These are phyloP conservation scores for Heliconius melpomene DNA, from an alignment of 1,140 invertebrate genomes.

Conservation along the genomic window DNA sequence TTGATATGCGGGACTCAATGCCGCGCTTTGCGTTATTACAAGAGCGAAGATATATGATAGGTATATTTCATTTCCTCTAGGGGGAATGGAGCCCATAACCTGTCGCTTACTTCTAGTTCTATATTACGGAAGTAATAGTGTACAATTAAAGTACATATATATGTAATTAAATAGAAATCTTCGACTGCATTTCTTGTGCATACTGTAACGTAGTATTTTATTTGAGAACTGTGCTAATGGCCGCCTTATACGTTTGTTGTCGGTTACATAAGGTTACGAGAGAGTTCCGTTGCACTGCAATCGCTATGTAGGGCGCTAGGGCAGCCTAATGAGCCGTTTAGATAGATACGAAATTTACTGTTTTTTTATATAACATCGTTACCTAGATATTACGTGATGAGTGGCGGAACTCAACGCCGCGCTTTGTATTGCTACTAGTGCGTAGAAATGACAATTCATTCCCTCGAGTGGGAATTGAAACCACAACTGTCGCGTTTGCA, in stretches of 20 bases:
- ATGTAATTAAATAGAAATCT: constrained; percentile 38
- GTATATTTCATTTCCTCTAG: no score
- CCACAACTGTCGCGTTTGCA: no score
- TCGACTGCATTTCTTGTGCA: constrained; percentile 23
- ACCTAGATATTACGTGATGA: neutral
- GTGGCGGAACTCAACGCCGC: neutral
- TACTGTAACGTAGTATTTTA: constrained; percentile 16
- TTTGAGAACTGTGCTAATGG: constrained; percentile 40
- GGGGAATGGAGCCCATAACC: no score
- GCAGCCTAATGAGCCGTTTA: neutral
- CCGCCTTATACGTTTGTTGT: constrained; percentile 24
- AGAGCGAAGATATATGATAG: no score
- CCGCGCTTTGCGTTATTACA: no score
- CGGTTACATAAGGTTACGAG: constrained; percentile 32
- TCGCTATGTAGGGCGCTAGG: neutral
- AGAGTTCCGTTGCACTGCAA: constrained; percentile 18
- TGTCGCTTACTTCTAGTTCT: neutral
- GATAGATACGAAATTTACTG: neutral
- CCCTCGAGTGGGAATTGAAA: no score
- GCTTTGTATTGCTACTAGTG: no score
- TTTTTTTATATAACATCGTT: neutral
- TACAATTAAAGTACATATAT: neutral
- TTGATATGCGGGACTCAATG: no score
- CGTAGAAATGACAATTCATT: no score
- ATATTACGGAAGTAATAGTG: constrained; percentile 21